These are phyloP conservation scores for Hermaeophaga mercurialis DNA, from an alignment of 2,888 invertebrate genomes.

Conservation along the genomic window DNA sequence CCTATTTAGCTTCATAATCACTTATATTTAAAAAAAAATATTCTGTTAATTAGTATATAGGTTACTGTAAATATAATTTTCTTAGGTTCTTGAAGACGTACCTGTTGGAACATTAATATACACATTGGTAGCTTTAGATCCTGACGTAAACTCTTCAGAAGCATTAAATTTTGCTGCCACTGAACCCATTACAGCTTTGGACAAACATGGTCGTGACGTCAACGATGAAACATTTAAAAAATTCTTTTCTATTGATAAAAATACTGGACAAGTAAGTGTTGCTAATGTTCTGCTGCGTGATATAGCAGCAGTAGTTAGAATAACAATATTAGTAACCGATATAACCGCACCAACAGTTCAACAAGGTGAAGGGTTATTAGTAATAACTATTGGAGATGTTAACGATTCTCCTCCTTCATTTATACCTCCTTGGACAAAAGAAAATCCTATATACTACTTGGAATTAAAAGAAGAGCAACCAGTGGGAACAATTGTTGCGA, in stretches of 20 bases:
- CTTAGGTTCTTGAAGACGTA: slow-evolving; percentile 76
- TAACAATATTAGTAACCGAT: slow-evolving; percentile 82
- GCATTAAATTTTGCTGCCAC: slow-evolving; percentile 71
- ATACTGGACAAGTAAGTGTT: slow-evolving; percentile 68
- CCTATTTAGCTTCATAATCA: too few species aligned
- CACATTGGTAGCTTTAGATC: slow-evolving; percentile 75
- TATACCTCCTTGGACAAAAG: slow-evolving; percentile 71
- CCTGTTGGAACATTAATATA: slow-evolving; percentile 73
- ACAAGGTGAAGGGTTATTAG: slow-evolving; percentile 73
- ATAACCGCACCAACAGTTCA: slow-evolving; percentile 79
- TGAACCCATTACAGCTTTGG: slow-evolving; percentile 77
- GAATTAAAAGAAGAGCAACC: slow-evolving; percentile 84
- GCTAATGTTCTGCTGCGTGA: slow-evolving; percentile 68
- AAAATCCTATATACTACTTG: slow-evolving; percentile 67
- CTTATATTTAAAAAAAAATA: too few species aligned
- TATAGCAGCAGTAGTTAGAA: slow-evolving; percentile 74
- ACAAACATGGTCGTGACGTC: slow-evolving; percentile 80
- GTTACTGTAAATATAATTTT: too few species aligned
- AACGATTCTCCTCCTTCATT: slow-evolving; percentile 75
- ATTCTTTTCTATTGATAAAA: slow-evolving; percentile 69
- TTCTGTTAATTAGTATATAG: too few species aligned
- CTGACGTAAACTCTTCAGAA: slow-evolving; percentile 74
- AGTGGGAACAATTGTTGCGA: slow-evolving; percentile 75
- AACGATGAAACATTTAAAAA: slow-evolving; percentile 61
- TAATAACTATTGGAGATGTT: slow-evolving; percentile 73